Percentiles rank a stretch among this genome's conserved stretches.
Evolutionary conservation across 2,113 vertebrate species (phyloP).

Genomic region (Ceratotherium simum): DNA sequence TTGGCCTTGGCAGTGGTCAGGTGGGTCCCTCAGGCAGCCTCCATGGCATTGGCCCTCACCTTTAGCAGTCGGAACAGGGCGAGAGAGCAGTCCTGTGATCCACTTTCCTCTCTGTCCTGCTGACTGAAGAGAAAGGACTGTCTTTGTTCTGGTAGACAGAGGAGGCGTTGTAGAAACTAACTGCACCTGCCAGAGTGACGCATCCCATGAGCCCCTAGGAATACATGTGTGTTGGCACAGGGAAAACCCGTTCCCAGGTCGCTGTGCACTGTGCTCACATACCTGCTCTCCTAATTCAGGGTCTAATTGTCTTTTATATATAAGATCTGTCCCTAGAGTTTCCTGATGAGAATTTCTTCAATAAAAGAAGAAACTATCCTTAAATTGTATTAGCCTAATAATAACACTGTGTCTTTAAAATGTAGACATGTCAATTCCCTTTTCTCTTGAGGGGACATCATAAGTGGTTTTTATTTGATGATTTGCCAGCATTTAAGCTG

Average conservation of each 20-base stretch:
- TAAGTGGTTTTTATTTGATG: not conserved
- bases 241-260: not conserved
- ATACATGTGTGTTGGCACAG: fast-evolving
- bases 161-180: not conserved
- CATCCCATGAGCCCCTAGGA: not conserved
- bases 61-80: not conserved
- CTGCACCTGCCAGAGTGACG: fast-evolving
- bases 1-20: not conserved
- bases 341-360: conserved; percentile 41
- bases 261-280: not conserved
- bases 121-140: not conserved
- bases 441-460: not conserved
- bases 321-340: conserved; percentile 47
- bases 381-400: not conserved
- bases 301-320: not conserved
- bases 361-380: not conserved
- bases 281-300: not conserved
- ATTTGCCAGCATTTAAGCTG: not conserved
- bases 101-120: not conserved
- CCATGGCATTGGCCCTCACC: not conserved
- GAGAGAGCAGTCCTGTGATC: not conserved
- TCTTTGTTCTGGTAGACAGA: not conserved
- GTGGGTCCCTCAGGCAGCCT: too few relatives aligned
- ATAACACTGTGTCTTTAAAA: not conserved
- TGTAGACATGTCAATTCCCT: not conserved